Evolutionary conservation across 2,797 vertebrate genomes (phyloP).

Genomic region (Dryobates pubescens): DNA sequence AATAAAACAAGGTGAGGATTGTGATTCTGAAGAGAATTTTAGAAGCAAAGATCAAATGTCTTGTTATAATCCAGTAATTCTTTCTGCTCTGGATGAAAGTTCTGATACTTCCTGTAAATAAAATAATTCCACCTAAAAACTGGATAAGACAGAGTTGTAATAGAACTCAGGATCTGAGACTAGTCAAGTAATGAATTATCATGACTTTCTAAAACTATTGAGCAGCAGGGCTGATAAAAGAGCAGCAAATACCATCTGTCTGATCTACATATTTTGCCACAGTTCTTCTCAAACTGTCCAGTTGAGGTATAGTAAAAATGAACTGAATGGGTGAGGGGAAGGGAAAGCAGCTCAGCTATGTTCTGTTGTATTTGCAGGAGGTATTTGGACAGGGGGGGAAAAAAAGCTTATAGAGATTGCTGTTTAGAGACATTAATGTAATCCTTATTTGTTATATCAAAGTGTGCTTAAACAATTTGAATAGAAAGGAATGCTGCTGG

Average conservation of each 20-base stretch:
- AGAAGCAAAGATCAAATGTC: background rate
- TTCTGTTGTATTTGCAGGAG: background rate
- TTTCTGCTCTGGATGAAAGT: background rate
- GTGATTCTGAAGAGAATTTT: background rate
- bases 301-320: background rate
- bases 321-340: background rate
- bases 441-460: background rate
- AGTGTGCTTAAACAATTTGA: background rate
- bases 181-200: background rate
- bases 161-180: background rate
- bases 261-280: conserved; percentile 13
- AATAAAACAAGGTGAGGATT: background rate
- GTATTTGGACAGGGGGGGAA: background rate
- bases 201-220: conserved; percentile 4
- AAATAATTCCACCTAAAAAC: background rate
- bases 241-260: conserved; percentile 45
- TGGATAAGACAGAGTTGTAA: background rate
- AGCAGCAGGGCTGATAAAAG: conserved; percentile 47
- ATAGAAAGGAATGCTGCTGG: background rate
- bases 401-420: background rate
- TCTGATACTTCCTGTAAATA: background rate
- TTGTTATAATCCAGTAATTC: background rate
- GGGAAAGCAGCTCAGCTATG: background rate
- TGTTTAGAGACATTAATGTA: background rate
- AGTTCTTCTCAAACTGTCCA: conserved; percentile 7